Conservation (phyloP, 2,888 invertebrate genomes). For the Malacosoma neustria region DNA sequence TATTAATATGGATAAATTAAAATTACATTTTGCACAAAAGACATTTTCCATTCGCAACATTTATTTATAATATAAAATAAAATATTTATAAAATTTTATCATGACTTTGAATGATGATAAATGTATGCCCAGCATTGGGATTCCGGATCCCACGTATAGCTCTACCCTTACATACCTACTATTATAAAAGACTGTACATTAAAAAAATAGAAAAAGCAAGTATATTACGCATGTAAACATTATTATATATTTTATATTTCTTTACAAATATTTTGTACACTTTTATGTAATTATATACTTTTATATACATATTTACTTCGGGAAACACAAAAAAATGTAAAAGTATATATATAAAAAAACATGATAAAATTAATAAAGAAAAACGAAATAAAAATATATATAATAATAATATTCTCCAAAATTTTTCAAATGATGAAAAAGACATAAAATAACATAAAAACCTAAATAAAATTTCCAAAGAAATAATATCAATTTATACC, state of each 20-base stretch:
- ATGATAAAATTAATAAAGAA: no score
- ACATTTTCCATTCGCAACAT: no score
- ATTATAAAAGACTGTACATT: neutral
- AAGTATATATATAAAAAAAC: neutral
- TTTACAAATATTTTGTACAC: constrained; percentile 1
- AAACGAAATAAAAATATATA: no score
- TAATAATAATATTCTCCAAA: no score
- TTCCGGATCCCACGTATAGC: constrained; percentile 1
- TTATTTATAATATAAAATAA: neutral
- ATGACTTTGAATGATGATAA: neutral
- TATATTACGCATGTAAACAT: neutral
- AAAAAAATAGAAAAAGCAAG: neutral
- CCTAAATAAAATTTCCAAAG: constrained; percentile 11
- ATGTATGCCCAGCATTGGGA: neutral
- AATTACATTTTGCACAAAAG: no score
- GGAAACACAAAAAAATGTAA: constrained; percentile 1
- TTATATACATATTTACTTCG: constrained; percentile 2
- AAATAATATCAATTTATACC: constrained; percentile 11
- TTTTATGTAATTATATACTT: neutral
- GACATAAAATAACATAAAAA: constrained; percentile 7
- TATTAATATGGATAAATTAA: no score
- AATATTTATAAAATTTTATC: neutral
- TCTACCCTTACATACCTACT: neutral
- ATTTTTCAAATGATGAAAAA: constrained; percentile 9
- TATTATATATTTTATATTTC: neutral